phyloP scores from a whole-genome alignment of 2,113 vertebrate species.

The Pardalotus punctatus region DNA sequence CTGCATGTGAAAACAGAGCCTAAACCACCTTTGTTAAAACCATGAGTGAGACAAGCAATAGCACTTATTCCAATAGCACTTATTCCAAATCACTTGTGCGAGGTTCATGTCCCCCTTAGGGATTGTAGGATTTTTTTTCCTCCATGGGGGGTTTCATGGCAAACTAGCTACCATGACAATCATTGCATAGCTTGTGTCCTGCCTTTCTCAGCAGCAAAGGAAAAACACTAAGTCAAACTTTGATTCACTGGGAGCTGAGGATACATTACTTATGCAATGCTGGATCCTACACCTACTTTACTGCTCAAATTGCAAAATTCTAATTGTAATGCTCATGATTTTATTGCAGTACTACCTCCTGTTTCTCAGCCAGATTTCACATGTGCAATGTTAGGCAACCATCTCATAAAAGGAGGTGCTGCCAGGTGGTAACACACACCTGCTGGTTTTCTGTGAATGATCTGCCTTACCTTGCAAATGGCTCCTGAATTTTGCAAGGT shows the following conservation, averaged over 20 bases:
- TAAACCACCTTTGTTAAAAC: background rate
- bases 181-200: background rate
- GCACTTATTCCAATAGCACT: background rate
- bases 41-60: background rate
- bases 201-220: background rate
- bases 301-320: background rate
- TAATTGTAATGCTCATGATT: background rate
- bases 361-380: background rate
- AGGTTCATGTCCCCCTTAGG: background rate
- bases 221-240: background rate
- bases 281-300: background rate
- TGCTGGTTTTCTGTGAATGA: background rate
- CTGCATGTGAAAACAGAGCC: background rate
- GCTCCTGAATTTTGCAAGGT: background rate
- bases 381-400: background rate
- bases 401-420: background rate
- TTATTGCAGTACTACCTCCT: background rate
- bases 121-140: background rate
- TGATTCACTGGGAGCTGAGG: background rate
- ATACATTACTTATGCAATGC: background rate
- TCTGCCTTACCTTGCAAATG: background rate
- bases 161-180: background rate
- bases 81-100: background rate
- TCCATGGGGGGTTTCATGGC: background rate
- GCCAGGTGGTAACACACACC: background rate